Base-by-base conservation (phyloP, 2,797 vertebrate species). In the Cyprinella venusta region DNA sequence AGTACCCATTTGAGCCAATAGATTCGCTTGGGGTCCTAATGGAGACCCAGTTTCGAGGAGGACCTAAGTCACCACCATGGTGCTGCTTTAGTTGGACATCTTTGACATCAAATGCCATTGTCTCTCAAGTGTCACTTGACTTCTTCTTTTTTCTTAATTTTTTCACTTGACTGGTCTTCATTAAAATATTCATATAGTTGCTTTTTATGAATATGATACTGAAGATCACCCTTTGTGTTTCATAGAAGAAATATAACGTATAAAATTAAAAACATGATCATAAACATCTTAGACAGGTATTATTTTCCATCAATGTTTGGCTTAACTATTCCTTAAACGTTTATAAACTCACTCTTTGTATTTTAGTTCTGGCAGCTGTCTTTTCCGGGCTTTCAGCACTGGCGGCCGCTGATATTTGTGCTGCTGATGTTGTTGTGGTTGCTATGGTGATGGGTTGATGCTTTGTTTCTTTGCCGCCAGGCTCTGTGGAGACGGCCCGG, bases 401-500 rank as follows among this genome's bases (percentile, higher is more conserved):
- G 54, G 3, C 9, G 16, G 42, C n/a, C 15, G 3, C 54, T 65
- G 21, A 36, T 64, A 64, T 30, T 40, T 79, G 54, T 40, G 76
- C 19, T 77, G 76, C 33, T 72, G 54, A 42, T 84, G 68, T 80
- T 76, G 82, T 69, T 30, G 52, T 56, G 54, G 65, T 81, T 80
- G 65, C 76, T 45, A 54, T 71, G 30, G 80, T 72, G 76, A 87
- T 56, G 13, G 63, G 19, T n/a, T 42, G 63, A 61, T 67, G 13
- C 33, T 30, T 48, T 70, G 65, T 85, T 87, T 70, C 38, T 69
- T n/a, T 45, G 48, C 50, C 24, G 8, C 63, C 88, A 93, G 94
- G 84, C 71, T 91, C 93, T 78, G 84, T 85, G 61, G 96, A 96
- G 93, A 95, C 94, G 89, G 93, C 90, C 84, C 88, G 92, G 84